Conservation (phyloP, 2,113 vertebrate genomes). For the Ceyx margarethae region DNA sequence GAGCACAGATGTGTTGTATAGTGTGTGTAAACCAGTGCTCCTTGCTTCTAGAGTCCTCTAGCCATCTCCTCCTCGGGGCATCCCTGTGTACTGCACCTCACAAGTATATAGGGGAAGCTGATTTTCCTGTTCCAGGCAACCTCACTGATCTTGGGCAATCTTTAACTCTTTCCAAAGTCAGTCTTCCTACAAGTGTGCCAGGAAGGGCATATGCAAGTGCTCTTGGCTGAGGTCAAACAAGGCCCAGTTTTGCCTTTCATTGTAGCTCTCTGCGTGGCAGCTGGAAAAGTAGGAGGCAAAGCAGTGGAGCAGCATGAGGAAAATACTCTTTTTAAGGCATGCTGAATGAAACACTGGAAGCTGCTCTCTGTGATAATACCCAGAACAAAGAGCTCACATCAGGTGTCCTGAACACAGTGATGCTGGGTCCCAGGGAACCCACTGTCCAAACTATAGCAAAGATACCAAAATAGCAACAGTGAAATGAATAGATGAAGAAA, state of each 20-base stretch:
- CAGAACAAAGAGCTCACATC: background rate
- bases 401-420: background rate
- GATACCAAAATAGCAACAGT: background rate
- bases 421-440: background rate
- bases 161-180: background rate
- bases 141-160: background rate
- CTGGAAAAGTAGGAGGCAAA: background rate
- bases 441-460: background rate
- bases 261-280: background rate
- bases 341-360: background rate
- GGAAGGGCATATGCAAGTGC: background rate
- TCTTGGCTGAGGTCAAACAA: background rate
- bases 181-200: background rate
- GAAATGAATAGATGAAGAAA: background rate
- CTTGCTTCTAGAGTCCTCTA: background rate
- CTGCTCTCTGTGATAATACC: background rate
- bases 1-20: accelerated
- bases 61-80: background rate
- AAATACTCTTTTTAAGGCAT: background rate
- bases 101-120: background rate
- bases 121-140: background rate
- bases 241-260: background rate
- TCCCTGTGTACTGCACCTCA: background rate
- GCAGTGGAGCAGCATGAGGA: background rate
- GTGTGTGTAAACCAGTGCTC: background rate